Base-by-base conservation (phyloP, 2,888 invertebrate genomes). In the Synergus laeviventris region DNA sequence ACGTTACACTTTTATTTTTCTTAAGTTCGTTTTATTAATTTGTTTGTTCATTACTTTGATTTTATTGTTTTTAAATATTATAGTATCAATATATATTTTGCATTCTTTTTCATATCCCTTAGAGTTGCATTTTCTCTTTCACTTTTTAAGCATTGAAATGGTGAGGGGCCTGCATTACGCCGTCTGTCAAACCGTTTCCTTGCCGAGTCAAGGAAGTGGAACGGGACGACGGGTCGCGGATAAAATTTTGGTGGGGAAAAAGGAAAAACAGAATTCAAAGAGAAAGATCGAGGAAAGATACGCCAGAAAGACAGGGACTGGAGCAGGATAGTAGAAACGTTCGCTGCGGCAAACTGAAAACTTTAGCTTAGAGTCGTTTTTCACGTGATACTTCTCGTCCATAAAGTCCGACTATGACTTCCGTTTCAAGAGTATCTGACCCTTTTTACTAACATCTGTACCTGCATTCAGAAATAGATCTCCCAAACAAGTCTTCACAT, bases 101-200 rank as follows among this genome's bases (percentile, higher is more conserved):
- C 31, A 31, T 31, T 31, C 31, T 31, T 31, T 31, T 31, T 31
- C 31, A 31, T 31, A 31, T 31, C 7, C 31, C 31, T 31, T 31
- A 31, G 31, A 5, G 31, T 31, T 31, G 31, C 31, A 31, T 31
- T 31, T 31, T 4, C 31, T 31, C 31, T 31, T 31, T 31, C 31
- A 31, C 31, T 31, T 31, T 31, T 1, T 4, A 31, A 31, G 31
- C 31, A 5, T 31, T 31, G 24, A 9, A 9, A 12, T 64, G 49
- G 16, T 54, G n/a, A 66, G 49, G 75, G 60, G 8, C 66, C 56
- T 56, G 64, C 60, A 70, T 76, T 70, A 59, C 73, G 73, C 39
- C 74, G 62, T 62, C 56, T 76, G 76, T 74, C 76, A 74, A 76
- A 76, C 62, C 38, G 74, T 74, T 76, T 76, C 75, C 75, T 42